Base-by-base conservation (phyloP, 1,140 invertebrate species). In the Bombus ignitus region DNA sequence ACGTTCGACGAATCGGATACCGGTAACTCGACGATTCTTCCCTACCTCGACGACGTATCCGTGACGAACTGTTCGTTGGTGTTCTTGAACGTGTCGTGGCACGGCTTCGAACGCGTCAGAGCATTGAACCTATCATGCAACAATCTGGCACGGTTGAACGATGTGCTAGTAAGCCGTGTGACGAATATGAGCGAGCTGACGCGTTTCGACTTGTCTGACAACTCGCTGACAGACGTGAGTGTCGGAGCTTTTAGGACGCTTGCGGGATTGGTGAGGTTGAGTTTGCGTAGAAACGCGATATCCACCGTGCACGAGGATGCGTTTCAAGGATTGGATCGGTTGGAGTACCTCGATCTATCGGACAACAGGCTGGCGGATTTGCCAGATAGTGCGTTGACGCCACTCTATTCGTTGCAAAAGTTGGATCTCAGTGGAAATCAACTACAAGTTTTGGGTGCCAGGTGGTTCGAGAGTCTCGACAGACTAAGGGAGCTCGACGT, bases 401-500 rank as follows among this genome's bases (percentile, higher is more conserved):
- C 96, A 10, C 90, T 97, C 18, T 95, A 95, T 73, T 96, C 95
- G 75, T 92, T 98, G 35, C 96, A 97, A 91, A 96, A 97, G 92
- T 95, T 98, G 1, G 97, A 97, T 92, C 94, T 98, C 68, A 96
- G 97, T 82, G 96, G 96, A 53, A 98, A 98, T 93, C 95, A 95
- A 47, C 93, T 98, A 70, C 94, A 96, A 82, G 90, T 94, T 6
- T 90, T 97, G 8, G 95, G 95, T 1, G 95, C 96, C 62, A 92
- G 94, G 37, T 96, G 95, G 91, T 97, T 98, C 90, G 96, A 96
- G 82, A 96, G 96, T 62, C 95, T 98, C 47, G 94, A 95, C 62
- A 95, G 96, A 85, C 94, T 98, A 42, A 97, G 98, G 90, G 97
- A 98, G 90, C 95, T 99, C 71, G 98, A 98, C 89, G 95, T 98